Evolutionary conservation across 2,888 invertebrate genomes (phyloP).

Genomic region (Hypomecis atomaria): DNA sequence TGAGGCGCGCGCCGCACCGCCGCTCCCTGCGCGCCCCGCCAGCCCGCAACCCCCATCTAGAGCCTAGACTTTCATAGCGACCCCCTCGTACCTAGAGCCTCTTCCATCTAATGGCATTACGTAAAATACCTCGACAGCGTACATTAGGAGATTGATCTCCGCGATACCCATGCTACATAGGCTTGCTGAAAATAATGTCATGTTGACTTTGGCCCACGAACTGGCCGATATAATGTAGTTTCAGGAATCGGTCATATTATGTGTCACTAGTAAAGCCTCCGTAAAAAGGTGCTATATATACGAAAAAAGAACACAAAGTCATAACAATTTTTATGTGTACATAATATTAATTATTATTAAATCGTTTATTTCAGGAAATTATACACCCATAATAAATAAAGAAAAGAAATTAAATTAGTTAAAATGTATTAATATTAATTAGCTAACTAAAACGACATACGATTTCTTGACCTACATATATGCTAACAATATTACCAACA

Average conservation of each 20-base stretch:
- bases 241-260: neutral
- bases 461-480: too few relatives aligned
- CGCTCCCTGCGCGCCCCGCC: conserved; percentile 55
- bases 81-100: conserved; percentile 47
- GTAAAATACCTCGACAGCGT: conserved; percentile 26
- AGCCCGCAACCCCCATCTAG: conserved; percentile 50
- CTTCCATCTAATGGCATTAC: conserved; percentile 38
- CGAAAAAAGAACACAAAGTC: too few relatives aligned
- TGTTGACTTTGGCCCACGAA: conserved; percentile 1
- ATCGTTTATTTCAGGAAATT: too few relatives aligned
- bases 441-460: too few relatives aligned
- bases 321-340: too few relatives aligned
- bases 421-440: too few relatives aligned
- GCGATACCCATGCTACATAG: conserved; percentile 1
- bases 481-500: too few relatives aligned
- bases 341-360: too few relatives aligned
- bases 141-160: conserved; percentile 30
- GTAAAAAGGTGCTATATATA: too few relatives aligned
- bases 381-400: too few relatives aligned
- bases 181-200: neutral
- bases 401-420: too few relatives aligned
- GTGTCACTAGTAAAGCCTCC: too few relatives aligned
- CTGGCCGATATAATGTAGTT: neutral
- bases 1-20: conserved; percentile 77
- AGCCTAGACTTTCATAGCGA: conserved; percentile 66